Base-by-base conservation (phyloP, 2,797 vertebrate genomes). In the Thamnophis elegans region DNA sequence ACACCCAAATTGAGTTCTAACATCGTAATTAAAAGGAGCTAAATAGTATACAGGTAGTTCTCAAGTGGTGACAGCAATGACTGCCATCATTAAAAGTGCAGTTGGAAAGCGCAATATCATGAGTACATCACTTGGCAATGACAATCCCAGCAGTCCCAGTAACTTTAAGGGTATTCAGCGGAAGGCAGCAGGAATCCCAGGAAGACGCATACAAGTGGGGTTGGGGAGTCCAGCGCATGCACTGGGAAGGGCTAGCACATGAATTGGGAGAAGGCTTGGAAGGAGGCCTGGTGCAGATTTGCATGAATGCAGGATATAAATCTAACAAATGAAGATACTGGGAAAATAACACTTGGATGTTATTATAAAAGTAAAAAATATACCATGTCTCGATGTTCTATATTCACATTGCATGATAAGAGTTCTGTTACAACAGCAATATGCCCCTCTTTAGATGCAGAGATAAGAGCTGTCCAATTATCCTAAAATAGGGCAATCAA, bases 391-490 rank as follows among this genome's bases (percentile, higher is more conserved):
- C 99, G 98, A 97, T 99, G 99, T 95, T 99, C 99, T 91, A 99
- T 97, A 96, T 98, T 98, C 68, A 98, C 99, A 90, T 98, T 98
- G 89, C 97, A 97, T 90, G 98, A 98, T 88, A 99, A 98, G 3
- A 99, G 98, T 92, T 99, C 99, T 91, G 97, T 98, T 85, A 99
- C 98, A 36, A 99, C 97, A 14, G 98, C 98, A 91, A 98, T 47
- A 53, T 99, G 99, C 10, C 99, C 99, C 95, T 99, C 99, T 95
- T 99, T 99, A 51, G 99, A 98, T 82, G 99, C 99, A 0, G 97
- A 99, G 96, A 99, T 99, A 93, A 99, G 98, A 59, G 99, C 98
- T 18, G 99, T 99, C 99, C 99, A 99, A 97, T 99, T 99, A 97
- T 99, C 99, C 99, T 99, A 96, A 89, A 55, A 93, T 2, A 60